A percentile compares a stretch with the other conserved stretches of the same genome.
Evolutionary conservation across 2,797 vertebrate genomes (phyloP).

Genomic region (Cryptoprocta ferox): DNA sequence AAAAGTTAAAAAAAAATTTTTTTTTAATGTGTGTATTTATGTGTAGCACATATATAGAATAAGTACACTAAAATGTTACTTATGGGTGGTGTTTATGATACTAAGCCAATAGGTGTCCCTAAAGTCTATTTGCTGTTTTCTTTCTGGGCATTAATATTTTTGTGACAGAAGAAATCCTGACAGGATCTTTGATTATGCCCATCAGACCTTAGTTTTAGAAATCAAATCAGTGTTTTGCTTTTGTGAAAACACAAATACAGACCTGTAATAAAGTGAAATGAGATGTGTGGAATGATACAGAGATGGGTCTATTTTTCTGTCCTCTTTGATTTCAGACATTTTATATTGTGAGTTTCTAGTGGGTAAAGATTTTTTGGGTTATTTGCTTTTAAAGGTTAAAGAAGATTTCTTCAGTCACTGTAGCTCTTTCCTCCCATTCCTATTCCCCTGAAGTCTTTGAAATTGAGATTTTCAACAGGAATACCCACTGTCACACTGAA

Average conservation of each 20-base stretch:
- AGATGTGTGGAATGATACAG: not conserved
- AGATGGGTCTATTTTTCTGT: not conserved
- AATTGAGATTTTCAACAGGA: not conserved
- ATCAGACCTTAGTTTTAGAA: conserved; percentile 22
- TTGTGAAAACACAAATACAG: conserved; percentile 11
- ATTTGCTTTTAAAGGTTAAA: conserved; percentile 17
- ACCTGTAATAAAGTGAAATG: not conserved
- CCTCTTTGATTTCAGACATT: not conserved
- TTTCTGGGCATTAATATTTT: conserved; percentile 43
- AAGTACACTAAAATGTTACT: conserved; percentile 11
- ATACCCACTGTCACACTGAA: not conserved
- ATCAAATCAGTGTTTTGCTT: not conserved
- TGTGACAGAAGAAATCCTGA: not conserved
- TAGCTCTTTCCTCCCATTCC: not conserved
- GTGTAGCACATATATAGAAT: not conserved
- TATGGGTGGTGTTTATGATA: not conserved
- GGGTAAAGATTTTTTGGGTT: not conserved
- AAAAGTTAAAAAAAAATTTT: no score
- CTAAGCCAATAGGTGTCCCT: conserved; percentile 13
- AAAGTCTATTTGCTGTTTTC: not conserved
- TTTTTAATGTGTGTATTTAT: not conserved
- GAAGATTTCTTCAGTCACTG: not conserved
- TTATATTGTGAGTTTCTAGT: not conserved
- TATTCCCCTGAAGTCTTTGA: not conserved
- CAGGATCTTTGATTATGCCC: conserved; percentile 20